Conservation (phyloP, 2,888 invertebrate genomes). For the Napeogenes inachia region DNA sequence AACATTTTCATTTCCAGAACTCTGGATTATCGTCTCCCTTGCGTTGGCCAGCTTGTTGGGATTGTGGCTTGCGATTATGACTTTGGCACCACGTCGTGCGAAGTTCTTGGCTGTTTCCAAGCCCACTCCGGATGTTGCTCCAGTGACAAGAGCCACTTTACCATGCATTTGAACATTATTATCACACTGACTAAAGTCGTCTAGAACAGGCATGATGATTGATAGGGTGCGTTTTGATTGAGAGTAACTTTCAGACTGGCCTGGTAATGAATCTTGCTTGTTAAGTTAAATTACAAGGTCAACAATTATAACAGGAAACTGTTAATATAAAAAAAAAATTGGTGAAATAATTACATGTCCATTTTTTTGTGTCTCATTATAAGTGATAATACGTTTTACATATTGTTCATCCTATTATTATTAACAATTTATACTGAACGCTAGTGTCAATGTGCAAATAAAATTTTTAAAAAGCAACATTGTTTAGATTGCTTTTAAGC, state of each 20-base stretch:
- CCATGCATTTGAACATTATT: conserved; percentile 45
- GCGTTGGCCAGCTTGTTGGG: conserved; percentile 45
- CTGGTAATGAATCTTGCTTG: too few relatives aligned
- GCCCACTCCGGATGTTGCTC: conserved; percentile 57
- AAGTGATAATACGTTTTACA: too few relatives aligned
- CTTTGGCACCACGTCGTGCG: conserved; percentile 72
- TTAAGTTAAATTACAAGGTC: too few relatives aligned
- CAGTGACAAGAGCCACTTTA: conserved; percentile 62
- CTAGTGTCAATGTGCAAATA: too few relatives aligned
- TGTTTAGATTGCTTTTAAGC: too few relatives aligned
- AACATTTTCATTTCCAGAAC: conserved; percentile 44
- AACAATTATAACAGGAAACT: too few relatives aligned
- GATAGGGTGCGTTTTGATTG: background rate
- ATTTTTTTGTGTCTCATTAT: too few relatives aligned
- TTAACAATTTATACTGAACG: too few relatives aligned
- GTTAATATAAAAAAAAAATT: too few relatives aligned
- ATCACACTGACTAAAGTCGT: conserved; percentile 50
- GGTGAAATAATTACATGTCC: too few relatives aligned
- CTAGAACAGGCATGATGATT: conserved; percentile 16
- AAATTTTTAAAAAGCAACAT: too few relatives aligned
- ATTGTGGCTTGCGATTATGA: conserved; percentile 76
- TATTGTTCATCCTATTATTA: too few relatives aligned
- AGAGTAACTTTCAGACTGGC: conserved; percentile 8
- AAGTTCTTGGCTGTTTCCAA: conserved; percentile 57
- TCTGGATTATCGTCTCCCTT: conserved; percentile 39